Conservation (phyloP, 2,888 invertebrate genomes). For the Plebejus anna region DNA sequence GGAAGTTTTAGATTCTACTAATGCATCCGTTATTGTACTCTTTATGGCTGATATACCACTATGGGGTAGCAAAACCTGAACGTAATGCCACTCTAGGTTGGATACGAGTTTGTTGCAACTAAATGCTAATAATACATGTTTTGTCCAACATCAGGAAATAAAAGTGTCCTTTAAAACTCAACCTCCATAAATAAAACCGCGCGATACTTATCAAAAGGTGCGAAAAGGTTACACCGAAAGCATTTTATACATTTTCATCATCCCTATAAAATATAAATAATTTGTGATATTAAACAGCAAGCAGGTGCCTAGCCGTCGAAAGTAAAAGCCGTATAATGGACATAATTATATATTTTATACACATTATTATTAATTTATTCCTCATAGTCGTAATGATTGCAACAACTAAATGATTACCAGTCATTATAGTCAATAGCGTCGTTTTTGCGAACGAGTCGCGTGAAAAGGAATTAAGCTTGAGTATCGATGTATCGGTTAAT, state of each 20-base stretch:
- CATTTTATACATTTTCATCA: slow-evolving; percentile 17
- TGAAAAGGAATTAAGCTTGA: slow-evolving; percentile 6
- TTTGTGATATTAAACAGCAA: neutral
- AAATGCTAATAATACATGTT: too few relatives aligned
- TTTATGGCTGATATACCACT: too few relatives aligned
- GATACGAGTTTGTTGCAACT: too few relatives aligned
- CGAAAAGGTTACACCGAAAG: slow-evolving; percentile 5
- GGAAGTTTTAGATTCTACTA: too few relatives aligned
- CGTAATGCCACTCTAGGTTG: too few relatives aligned
- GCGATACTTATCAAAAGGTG: slow-evolving; percentile 21
- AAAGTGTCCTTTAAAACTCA: neutral
- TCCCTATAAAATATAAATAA: slow-evolving; percentile 5
- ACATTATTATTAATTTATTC: slow-evolving; percentile 10
- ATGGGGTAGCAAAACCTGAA: too few relatives aligned
- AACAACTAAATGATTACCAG: slow-evolving; percentile 21
- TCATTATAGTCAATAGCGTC: slow-evolving; percentile 5
- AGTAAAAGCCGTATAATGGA: neutral
- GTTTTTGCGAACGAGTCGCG: slow-evolving; percentile 22
- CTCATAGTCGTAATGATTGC: slow-evolving; percentile 9
- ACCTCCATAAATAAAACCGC: neutral
- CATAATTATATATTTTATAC: slow-evolving; percentile 13
- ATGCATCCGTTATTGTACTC: too few relatives aligned
- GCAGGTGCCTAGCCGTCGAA: slow-evolving; percentile 12
- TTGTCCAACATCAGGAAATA: neutral
- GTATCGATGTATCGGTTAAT: slow-evolving; percentile 26